Percentiles rank a stretch among this genome's conserved stretches.
phyloP scores from a whole-genome alignment of 2,888 invertebrate genomes.

The Phengaris arion region DNA sequence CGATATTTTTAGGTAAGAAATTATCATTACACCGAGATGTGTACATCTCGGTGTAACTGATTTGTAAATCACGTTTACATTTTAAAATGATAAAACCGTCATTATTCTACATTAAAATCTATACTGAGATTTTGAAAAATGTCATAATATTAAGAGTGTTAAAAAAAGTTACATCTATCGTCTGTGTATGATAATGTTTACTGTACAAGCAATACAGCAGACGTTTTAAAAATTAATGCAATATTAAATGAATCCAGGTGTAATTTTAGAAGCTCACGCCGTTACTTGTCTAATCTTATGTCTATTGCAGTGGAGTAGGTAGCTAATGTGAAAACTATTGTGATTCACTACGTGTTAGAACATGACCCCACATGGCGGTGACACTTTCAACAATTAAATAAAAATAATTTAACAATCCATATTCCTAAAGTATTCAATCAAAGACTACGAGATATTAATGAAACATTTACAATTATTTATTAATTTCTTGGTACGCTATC shows the following conservation, averaged over 20 bases:
- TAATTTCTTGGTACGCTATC: not conserved
- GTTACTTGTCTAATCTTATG: slow-evolving; percentile 45
- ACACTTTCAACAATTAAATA: slow-evolving; percentile 5
- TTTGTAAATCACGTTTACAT: too few relatives aligned
- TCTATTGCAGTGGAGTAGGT: slow-evolving; percentile 66
- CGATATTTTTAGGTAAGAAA: not conserved
- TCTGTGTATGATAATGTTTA: not conserved
- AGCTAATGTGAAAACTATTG: slow-evolving; percentile 59
- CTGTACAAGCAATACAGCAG: too few relatives aligned
- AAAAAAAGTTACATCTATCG: too few relatives aligned
- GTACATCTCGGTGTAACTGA: too few relatives aligned
- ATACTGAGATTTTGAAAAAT: too few relatives aligned
- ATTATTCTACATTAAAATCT: too few relatives aligned
- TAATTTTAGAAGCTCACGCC: slow-evolving; percentile 33
- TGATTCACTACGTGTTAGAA: slow-evolving; percentile 48
- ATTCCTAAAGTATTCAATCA: not conserved
- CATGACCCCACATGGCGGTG: slow-evolving; percentile 34
- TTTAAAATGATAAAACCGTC: too few relatives aligned
- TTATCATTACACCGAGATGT: too few relatives aligned
- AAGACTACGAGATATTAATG: not conserved
- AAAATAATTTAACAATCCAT: slow-evolving; percentile 11
- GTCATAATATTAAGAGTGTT: too few relatives aligned
- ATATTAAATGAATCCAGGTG: not conserved
- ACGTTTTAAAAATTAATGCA: too few relatives aligned
- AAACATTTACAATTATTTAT: slow-evolving; percentile 15